These are phyloP conservation scores for Ginglymostoma cirratum DNA, from an alignment of 2,113 vertebrate genomes.

Conservation along the genomic window DNA sequence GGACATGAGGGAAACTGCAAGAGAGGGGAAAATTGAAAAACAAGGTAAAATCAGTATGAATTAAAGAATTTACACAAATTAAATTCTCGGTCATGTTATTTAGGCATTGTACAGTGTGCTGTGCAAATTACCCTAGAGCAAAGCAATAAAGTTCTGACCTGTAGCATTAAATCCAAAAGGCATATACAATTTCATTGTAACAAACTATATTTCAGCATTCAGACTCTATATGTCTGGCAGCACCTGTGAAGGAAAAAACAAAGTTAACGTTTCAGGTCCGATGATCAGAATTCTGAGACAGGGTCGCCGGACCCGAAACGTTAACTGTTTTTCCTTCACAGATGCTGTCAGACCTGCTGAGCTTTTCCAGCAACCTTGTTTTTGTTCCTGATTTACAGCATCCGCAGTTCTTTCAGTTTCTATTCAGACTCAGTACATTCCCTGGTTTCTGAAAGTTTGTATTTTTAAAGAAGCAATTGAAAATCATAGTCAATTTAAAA, in stretches of 20 bases:
- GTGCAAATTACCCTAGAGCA: background rate
- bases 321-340: no score
- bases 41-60: background rate
- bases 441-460: background rate
- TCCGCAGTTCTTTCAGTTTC: no score
- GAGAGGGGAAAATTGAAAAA: background rate
- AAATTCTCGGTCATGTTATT: background rate
- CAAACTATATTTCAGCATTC: background rate
- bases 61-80: background rate
- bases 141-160: background rate
- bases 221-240: background rate
- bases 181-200: background rate
- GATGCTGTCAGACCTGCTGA: no score
- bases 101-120: background rate
- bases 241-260: no score
- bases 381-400: no score
- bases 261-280: no score
- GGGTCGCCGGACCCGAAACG: no score
- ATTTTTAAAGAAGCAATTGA: background rate
- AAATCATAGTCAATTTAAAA: background rate
- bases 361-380: no score
- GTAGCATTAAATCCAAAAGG: background rate
- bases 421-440: background rate
- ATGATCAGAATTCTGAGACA: no score
- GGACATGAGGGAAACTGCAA: conserved; percentile 88